Evolutionary conservation across 1,140 invertebrate species (phyloP).

Genomic region (Contarinia nasturtii): DNA sequence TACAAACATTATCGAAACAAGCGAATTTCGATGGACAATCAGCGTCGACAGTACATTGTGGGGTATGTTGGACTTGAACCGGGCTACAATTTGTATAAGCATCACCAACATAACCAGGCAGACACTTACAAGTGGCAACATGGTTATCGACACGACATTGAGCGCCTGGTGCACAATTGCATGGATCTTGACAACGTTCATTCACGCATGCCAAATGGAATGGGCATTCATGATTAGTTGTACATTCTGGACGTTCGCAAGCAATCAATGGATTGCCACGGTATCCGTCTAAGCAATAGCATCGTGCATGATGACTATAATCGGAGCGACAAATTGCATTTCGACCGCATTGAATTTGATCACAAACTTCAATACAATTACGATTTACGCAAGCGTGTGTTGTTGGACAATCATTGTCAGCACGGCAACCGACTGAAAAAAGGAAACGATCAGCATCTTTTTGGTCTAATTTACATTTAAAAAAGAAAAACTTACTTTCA

Average conservation of each 20-base stretch:
- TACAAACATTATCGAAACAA: constrained; percentile 61
- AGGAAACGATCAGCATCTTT: constrained; percentile 8
- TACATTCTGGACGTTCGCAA: constrained; percentile 63
- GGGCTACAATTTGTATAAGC: constrained; percentile 41
- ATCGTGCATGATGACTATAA: constrained; percentile 51
- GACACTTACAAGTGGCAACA: constrained; percentile 56
- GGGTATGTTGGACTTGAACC: constrained; percentile 30
- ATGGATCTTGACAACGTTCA: constrained; percentile 59
- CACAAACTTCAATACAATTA: constrained; percentile 64
- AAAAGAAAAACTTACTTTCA: constrained; percentile 33
- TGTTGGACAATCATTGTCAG: constrained; percentile 63
- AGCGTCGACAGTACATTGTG: constrained; percentile 59
- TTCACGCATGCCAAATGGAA: constrained; percentile 53
- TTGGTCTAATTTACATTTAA: constrained; percentile 6
- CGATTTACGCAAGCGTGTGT: constrained; percentile 68
- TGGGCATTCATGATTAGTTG: constrained; percentile 48
- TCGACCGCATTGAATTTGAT: constrained; percentile 58
- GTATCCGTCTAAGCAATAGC: constrained; percentile 56
- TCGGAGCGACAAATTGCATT: constrained; percentile 60
- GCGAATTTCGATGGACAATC: constrained; percentile 70
- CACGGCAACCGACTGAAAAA: constrained; percentile 58
- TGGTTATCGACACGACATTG: constrained; percentile 61
- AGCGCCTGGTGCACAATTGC: constrained; percentile 47
- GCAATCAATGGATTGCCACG: constrained; percentile 52
- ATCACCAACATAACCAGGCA: constrained; percentile 63